Conservation (phyloP, 2,888 invertebrate genomes). For the Leptopterna dolabrata region DNA sequence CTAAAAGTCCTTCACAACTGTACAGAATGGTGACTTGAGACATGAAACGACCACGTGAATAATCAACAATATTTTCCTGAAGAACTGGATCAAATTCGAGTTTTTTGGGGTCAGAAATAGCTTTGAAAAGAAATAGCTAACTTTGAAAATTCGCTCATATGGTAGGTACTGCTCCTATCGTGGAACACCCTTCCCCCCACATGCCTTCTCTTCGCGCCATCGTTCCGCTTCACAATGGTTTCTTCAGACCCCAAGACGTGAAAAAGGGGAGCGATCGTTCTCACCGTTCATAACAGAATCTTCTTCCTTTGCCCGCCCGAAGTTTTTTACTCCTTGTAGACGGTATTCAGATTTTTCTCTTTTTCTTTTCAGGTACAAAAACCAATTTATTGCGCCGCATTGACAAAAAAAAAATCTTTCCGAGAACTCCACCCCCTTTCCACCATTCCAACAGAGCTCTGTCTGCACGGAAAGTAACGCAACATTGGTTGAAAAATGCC, state of each 20-base stretch:
- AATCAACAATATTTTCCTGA: too few species aligned
- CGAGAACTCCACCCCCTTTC: neutral
- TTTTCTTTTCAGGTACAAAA: neutral
- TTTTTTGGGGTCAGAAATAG: too few species aligned
- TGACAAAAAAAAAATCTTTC: slow-evolving; percentile 24
- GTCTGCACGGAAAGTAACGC: neutral
- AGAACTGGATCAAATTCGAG: too few species aligned
- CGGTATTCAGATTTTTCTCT: neutral
- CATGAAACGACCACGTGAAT: too few species aligned
- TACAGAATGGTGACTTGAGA: too few species aligned
- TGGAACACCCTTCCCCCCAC: neutral
- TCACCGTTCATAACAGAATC: slow-evolving; percentile 2
- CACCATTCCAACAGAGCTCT: neutral
- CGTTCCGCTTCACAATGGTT: neutral
- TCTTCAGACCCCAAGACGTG: neutral
- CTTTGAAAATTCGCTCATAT: too few species aligned
- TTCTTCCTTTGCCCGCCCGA: neutral
- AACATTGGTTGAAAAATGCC: neutral
- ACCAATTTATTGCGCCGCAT: slow-evolving; percentile 18
- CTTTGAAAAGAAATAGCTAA: too few species aligned
- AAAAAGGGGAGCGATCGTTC: slow-evolving; percentile 21
- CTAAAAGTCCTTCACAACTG: too few species aligned
- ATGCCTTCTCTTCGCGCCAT: neutral
- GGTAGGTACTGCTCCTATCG: too few species aligned
- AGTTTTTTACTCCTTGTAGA: neutral